Evolutionary conservation across 1,140 invertebrate species (phyloP).

Genomic region (Drosophila quadrilineata): DNA sequence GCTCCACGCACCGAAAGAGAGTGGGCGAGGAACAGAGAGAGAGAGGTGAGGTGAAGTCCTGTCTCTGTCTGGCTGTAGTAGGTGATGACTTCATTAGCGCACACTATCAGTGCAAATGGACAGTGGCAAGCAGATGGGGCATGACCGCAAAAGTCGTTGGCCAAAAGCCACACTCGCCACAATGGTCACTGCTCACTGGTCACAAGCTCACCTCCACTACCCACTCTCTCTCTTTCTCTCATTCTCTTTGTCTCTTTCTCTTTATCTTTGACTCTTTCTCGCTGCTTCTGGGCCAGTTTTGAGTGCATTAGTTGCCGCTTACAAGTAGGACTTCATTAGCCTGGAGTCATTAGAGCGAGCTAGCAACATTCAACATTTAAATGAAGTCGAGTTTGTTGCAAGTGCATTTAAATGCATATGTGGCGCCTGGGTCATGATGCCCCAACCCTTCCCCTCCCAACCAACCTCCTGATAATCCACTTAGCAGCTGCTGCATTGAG

Average conservation of each 20-base stretch:
- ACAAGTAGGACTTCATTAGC: constrained; percentile 67
- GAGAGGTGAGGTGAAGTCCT: too few species aligned
- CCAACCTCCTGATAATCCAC: constrained; percentile 36
- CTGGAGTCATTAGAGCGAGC: constrained; percentile 52
- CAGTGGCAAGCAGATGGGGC: constrained; percentile 40
- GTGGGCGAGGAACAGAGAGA: too few species aligned
- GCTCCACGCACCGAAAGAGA: too few species aligned
- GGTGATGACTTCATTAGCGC: constrained; percentile 76
- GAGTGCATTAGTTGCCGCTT: constrained; percentile 59
- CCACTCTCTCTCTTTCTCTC: too few species aligned
- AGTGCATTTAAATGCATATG: constrained; percentile 37
- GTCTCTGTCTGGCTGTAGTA: too few species aligned
- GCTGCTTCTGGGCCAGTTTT: background rate
- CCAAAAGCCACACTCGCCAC: constrained; percentile 35
- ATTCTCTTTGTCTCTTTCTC: too few species aligned
- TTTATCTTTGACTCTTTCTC: too few species aligned
- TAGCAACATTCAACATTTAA: constrained; percentile 48
- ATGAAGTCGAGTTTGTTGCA: constrained; percentile 36
- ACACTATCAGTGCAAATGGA: constrained; percentile 72
- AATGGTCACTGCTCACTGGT: too few species aligned
- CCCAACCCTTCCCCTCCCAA: too few species aligned
- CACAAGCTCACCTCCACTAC: too few species aligned
- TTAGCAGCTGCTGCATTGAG: constrained; percentile 13
- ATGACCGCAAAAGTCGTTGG: constrained; percentile 61
- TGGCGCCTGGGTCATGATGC: constrained; percentile 5